These are phyloP conservation scores for Drosophila greeni DNA, from an alignment of 2,888 invertebrate genomes.

Conservation along the genomic window DNA sequence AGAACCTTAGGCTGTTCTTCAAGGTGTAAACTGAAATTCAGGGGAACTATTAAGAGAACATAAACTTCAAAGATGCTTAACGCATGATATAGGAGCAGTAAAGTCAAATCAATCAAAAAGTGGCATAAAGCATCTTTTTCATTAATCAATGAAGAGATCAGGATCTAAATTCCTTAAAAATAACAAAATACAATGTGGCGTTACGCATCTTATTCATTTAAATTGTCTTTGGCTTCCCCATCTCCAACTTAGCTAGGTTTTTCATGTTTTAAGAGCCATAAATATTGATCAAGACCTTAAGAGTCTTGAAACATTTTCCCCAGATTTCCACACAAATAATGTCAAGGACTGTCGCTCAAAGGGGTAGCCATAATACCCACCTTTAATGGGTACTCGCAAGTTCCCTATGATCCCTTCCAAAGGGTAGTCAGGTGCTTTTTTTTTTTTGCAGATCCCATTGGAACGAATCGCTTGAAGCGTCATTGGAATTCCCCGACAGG, in stretches of 20 bases:
- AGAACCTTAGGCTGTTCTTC: neutral
- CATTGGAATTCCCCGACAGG: slow-evolving; percentile 1
- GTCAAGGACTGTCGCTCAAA: neutral
- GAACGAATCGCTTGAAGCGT: slow-evolving; percentile 4
- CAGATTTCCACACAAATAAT: neutral
- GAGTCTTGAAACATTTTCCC: neutral
- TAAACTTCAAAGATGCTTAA: too few species aligned
- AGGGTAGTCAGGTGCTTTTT: neutral
- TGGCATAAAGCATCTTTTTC: too few species aligned
- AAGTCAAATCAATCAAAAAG: too few species aligned
- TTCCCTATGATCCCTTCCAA: neutral
- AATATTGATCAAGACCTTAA: neutral
- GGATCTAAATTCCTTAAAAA: neutral
- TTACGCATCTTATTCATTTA: neutral
- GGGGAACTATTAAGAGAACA: too few species aligned
- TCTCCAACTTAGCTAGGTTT: neutral
- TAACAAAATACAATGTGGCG: neutral
- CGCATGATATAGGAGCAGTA: too few species aligned
- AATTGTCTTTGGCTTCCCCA: neutral
- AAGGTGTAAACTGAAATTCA: neutral
- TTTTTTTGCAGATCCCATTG: slow-evolving; percentile 1
- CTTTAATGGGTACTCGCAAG: neutral
- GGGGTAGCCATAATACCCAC: neutral
- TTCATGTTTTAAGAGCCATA: neutral
- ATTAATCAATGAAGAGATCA: too few species aligned